Evolutionary conservation across 2,797 vertebrate species (phyloP), one percentile per base, ranked within the genome.

Genomic region (Poecilia gillii): DNA sequence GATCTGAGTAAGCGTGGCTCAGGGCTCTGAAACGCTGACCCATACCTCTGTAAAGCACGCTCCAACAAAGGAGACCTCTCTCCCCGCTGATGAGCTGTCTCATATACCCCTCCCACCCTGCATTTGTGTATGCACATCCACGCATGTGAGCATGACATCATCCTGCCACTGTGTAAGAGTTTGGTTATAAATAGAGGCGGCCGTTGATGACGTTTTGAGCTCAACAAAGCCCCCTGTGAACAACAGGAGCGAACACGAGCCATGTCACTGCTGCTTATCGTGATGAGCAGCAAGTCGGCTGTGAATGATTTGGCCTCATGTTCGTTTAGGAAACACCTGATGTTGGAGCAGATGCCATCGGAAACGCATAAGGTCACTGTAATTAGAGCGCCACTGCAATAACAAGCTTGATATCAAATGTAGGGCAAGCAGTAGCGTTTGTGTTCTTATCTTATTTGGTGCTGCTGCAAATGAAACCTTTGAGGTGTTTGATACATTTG

Each of bases 291-390:
- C 72, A 85, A 86, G 85, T 31, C 89, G 88, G 57, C 73, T 87
- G 78, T 90, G 64, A 91, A 82, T 70, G 77, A 89, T 88, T 80
- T 18, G 3, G 36, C 87, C 28, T 73, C 72, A 13, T 78, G 81
- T 84, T 91, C 87, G 76, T 92, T 85, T 89, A 82, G 86, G 49
- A 85, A 78, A 85, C 93, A 94, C 90, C 91, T 94, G 92, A 92
- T 93, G 87, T 92, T 88, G 81, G 51, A 85, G 79, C 90, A 91
- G 77, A 90, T 85, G 87, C 73, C 78, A 73, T 86, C 39, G 77
- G 46, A 33, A 78, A 81, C 81, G 31, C 46, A 70, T 6, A 7
- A 62, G 71, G 45, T 71, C 62, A 90, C 79, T 46, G n/a, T 41
- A 62, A 80, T 14, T 25, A 81, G 55, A 79, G 39, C 64, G 53